Evolutionary conservation across 2,797 vertebrate genomes (phyloP), one percentile per base, ranked within the genome.

Genomic region (Spea hammondii): DNA sequence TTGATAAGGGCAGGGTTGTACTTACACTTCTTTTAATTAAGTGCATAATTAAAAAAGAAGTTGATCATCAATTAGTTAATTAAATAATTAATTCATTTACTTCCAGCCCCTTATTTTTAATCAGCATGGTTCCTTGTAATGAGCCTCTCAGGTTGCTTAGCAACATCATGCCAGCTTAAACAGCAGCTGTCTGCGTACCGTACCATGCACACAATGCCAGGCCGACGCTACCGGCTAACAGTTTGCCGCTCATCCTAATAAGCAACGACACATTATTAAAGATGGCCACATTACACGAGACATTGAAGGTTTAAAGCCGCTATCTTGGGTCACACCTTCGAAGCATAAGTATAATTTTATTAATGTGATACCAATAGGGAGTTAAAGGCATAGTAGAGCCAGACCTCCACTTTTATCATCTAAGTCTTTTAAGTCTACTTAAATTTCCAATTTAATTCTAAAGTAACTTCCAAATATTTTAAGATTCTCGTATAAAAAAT

Each of bases 11-110:
- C 85, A 84, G 84, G 83, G 86, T 89, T 90, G 90, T 87, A 85
- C 86, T 91, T 88, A 89, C 90, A 88, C 90, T 91, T 90, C 89
- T 85, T 89, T 32, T 86, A 91, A 92, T 92, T 90, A 91, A 91
- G 90, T 90, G 89, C 90, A 91, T 91, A 91, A 92, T 93, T 92
- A 91, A 91, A 90, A 69, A 91, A 91, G 87, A 88, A 92, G 89
- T 91, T 92, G 91, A 90, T 92, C 89, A 90, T 89, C 92, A 92
- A 90, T 92, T 92, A 92, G 87, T 89, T 92, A 91, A 90, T 92
- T 90, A 91, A 91, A 91, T 89, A 90, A 91, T 88, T 88, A 90
- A 87, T 86, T 87, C 86, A 84, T 86, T 89, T 87, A 85, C 88
- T 91, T 91, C 90, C 88, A 86, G 87, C 87, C 85, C 79, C 85